Percentiles rank a stretch among this genome's conserved stretches.
These are phyloP conservation scores for Drosophila asahinai DNA, from an alignment of 1,140 invertebrate genomes.

Conservation along the genomic window DNA sequence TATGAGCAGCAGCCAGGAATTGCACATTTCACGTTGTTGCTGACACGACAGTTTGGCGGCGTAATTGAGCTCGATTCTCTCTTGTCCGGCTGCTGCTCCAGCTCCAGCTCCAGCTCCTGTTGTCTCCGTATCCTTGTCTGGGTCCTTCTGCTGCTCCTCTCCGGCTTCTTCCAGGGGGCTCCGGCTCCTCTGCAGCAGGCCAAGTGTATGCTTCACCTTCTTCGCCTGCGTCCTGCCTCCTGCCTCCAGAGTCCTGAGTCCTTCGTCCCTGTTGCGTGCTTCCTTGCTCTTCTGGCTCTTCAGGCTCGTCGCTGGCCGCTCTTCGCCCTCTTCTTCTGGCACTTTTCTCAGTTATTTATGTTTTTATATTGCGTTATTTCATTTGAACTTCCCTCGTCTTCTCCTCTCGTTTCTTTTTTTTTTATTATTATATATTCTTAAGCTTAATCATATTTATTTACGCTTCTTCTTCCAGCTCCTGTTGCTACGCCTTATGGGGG, in stretches of 20 bases:
- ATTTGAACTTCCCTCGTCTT: conserved; percentile 68
- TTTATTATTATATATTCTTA: conserved; percentile 80
- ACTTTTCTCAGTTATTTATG: conserved; percentile 70
- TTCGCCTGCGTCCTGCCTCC: not conserved
- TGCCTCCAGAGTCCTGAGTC: not conserved
- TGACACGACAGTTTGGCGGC: conserved; percentile 84
- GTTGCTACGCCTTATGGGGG: conserved; percentile 31
- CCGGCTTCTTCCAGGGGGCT: not conserved
- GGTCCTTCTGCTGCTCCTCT: not conserved
- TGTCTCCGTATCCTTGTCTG: not conserved
- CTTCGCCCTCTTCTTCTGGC: conserved; percentile 3
- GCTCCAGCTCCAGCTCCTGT: not conserved
- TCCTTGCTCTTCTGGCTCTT: conserved; percentile 7
- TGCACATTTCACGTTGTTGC: conserved; percentile 85
- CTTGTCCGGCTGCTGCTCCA: conserved; percentile 47
- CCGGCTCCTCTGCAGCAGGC: conserved; percentile 11
- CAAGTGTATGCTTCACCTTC: conserved; percentile 26
- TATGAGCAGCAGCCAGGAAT: conserved; percentile 85
- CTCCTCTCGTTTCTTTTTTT: conserved; percentile 4
- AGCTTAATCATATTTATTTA: conserved; percentile 84
- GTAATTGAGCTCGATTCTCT: conserved; percentile 83
- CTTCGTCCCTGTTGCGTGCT: conserved; percentile 22
- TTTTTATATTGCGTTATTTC: conserved; percentile 83
- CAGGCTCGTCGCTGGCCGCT: not conserved
- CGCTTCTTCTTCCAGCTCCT: conserved; percentile 56